A percentile compares a stretch with the other conserved stretches of the same genome.
phyloP scores from a whole-genome alignment of 53 echinoderm and acorn worm genomes.

The Mesocentrotus franciscanus region DNA sequence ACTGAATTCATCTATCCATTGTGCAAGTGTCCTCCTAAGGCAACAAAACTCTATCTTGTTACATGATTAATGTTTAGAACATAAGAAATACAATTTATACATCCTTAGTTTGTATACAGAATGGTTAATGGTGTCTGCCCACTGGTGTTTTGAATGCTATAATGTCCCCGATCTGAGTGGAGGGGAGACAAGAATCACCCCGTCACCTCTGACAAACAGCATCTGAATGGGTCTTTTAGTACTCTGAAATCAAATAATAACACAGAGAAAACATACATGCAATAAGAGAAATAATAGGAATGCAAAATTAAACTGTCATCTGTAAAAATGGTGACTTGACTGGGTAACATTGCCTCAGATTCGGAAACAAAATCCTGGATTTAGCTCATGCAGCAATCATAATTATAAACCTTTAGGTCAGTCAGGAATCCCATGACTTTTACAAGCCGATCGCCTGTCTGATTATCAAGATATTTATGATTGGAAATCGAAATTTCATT shows the following conservation, averaged over 20 bases:
- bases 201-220: slow-evolving; percentile 97
- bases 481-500: too few species aligned
- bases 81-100: slow-evolving; percentile 22
- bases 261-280: neutral
- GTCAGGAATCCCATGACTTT: too few species aligned
- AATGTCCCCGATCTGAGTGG: slow-evolving; percentile 88
- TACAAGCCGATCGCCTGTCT: too few species aligned
- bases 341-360: too few species aligned
- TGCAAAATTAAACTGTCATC: neutral
- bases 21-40: neutral
- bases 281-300: neutral
- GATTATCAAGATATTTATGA: too few species aligned
- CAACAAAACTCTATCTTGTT: neutral
- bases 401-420: too few species aligned
- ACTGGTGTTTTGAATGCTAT: slow-evolving; percentile 51
- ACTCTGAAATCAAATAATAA: slow-evolving; percentile 69
- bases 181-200: slow-evolving; percentile 94
- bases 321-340: too few species aligned
- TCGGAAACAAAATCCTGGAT: too few species aligned
- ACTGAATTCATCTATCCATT: neutral
- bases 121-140: neutral
- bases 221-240: slow-evolving; percentile 90
- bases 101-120: neutral
- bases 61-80: slow-evolving; percentile 13
- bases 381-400: too few species aligned